Evolutionary conservation across 2,888 invertebrate species (phyloP).

Genomic region (Hydrotaea diabolus): DNA sequence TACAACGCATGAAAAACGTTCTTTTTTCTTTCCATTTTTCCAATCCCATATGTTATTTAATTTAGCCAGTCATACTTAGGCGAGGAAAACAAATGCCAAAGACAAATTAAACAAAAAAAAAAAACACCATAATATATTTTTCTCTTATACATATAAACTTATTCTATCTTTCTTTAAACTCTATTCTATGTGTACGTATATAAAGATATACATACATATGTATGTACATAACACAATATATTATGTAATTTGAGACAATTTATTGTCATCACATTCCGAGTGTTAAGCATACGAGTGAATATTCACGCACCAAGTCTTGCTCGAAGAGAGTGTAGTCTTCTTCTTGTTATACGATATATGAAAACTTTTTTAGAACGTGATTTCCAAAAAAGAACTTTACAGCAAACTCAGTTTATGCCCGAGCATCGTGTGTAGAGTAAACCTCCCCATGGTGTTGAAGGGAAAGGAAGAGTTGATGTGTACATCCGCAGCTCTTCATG

Average conservation of each 20-base stretch:
- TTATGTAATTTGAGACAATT: conserved; percentile 51
- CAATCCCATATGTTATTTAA: too few species aligned
- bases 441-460: neutral
- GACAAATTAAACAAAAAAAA: conserved; percentile 36
- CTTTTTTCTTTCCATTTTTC: too few species aligned
- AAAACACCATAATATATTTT: neutral
- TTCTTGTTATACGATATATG: neutral
- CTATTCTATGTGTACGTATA: neutral
- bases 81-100: neutral
- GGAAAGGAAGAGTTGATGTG: neutral
- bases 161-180: neutral
- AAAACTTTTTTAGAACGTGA: conserved; percentile 51
- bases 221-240: neutral
- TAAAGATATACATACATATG: neutral
- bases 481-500: neutral
- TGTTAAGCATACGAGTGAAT: neutral
- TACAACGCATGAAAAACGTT: too few species aligned
- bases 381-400: conserved; percentile 1
- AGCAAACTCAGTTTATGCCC: neutral
- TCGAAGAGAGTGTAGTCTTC: too few species aligned
- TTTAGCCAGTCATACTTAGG: too few species aligned
- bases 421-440: neutral
- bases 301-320: neutral
- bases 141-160: neutral
- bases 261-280: conserved; percentile 4